phyloP scores from a whole-genome alignment of 2,888 invertebrate species.

The Leptopilina myrica region DNA sequence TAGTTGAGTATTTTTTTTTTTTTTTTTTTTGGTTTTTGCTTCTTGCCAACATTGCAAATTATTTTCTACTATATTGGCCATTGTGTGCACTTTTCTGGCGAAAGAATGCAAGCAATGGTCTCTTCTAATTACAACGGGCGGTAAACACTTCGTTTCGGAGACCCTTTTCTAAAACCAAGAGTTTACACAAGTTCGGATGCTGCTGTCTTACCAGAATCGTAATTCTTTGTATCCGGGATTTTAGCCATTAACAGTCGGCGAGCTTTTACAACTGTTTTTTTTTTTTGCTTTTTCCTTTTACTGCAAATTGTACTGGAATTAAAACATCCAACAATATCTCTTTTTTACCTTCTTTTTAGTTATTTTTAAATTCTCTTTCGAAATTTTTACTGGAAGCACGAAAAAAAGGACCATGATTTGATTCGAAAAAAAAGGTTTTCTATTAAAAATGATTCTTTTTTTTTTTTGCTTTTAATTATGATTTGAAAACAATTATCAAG shows the following conservation, averaged over 20 bases:
- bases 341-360: not conserved
- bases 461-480: no score
- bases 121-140: conserved; percentile 54
- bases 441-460: no score
- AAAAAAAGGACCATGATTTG: not conserved
- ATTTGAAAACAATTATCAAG: no score
- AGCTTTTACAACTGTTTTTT: conserved; percentile 13
- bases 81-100: conserved; percentile 27
- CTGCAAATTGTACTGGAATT: conserved; percentile 16
- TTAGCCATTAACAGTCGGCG: conserved; percentile 23
- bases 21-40: no score
- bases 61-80: not conserved
- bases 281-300: not conserved
- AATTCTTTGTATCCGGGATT: conserved; percentile 37
- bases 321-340: not conserved
- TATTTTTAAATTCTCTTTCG: not conserved
- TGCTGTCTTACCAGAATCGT: conserved; percentile 29
- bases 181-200: conserved; percentile 24
- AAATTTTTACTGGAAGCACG: not conserved
- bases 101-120: conserved; percentile 47
- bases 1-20: no score
- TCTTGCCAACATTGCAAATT: no score
- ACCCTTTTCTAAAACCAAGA: conserved; percentile 34
- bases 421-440: no score
- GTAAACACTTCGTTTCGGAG: conserved; percentile 51